These are phyloP conservation scores for Pollimyrus isidori DNA, from an alignment of 2,113 vertebrate genomes.

Conservation along the genomic window DNA sequence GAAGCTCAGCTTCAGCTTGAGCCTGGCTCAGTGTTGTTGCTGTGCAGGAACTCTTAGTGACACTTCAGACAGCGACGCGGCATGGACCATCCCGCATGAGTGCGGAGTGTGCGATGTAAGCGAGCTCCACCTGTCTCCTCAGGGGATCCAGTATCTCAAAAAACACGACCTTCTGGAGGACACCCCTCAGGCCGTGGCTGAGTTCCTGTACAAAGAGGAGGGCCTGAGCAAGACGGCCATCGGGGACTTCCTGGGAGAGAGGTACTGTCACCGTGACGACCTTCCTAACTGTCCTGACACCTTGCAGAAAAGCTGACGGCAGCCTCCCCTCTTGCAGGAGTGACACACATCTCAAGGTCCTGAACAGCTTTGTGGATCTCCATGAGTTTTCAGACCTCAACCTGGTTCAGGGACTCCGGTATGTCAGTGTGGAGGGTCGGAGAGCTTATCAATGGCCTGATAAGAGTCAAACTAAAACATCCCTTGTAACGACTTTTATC, in stretches of 20 bases:
- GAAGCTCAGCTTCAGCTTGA: background rate
- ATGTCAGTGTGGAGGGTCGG: conserved; percentile 26
- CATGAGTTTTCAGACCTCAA: conserved; percentile 88
- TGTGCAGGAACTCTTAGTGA: background rate
- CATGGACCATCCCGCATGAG: background rate
- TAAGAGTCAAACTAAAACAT: background rate
- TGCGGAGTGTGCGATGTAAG: background rate
- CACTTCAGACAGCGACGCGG: background rate
- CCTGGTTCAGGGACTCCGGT: conserved; percentile 90
- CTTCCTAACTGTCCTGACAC: background rate
- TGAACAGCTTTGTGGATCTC: conserved; percentile 82
- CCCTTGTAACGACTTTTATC: background rate
- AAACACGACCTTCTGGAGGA: conserved; percentile 68
- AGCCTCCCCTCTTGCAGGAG: conserved; percentile 56
- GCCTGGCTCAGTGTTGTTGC: background rate
- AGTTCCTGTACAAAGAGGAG: conserved; percentile 85
- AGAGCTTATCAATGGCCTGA: background rate
- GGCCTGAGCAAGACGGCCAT: conserved; percentile 90
- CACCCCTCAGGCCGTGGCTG: conserved; percentile 66
- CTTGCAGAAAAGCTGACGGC: background rate
- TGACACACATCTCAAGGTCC: conserved; percentile 70
- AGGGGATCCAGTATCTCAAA: conserved; percentile 80
- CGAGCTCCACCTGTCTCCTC: background rate
- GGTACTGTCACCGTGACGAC: conserved; percentile 47
- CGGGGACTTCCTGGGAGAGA: conserved; percentile 79